A percentile compares a stretch with the other conserved stretches of the same genome.
phyloP scores from a whole-genome alignment of 2,113 vertebrate species.

The Cynopterus brachyotis region DNA sequence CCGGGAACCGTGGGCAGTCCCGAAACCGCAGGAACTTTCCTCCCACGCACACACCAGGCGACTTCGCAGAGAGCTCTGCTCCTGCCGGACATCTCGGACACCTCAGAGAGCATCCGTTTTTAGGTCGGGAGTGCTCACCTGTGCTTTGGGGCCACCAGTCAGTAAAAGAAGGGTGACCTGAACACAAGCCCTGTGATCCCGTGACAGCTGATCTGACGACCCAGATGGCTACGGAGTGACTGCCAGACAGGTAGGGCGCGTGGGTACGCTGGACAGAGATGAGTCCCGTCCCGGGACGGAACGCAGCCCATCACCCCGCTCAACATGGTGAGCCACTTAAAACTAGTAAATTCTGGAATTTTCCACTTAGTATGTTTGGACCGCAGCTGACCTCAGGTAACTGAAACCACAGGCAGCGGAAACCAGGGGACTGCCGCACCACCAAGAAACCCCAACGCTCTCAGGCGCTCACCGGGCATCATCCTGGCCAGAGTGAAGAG shows the following conservation, averaged over 20 bases:
- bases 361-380: not conserved
- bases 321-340: not conserved
- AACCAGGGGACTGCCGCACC: not conserved
- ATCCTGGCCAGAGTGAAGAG: conserved; percentile 97
- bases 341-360: not conserved
- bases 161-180: not conserved
- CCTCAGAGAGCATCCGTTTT: not conserved
- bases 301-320: not conserved
- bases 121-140: not conserved
- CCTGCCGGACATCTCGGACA: not conserved
- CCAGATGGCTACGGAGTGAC: not conserved
- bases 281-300: not conserved
- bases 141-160: rapidly evolving
- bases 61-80: not conserved
- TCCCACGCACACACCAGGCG: rapidly evolving
- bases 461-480: conserved; percentile 89
- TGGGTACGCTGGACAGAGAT: not conserved
- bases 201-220: not conserved
- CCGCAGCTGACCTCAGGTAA: not conserved
- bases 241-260: no score
- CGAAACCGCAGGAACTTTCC: no score
- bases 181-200: not conserved
- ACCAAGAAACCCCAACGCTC: no score
- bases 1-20: not conserved
- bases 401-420: not conserved